Conservation (phyloP, 2,888 invertebrate genomes). For the Hoplodrina ambigua region DNA sequence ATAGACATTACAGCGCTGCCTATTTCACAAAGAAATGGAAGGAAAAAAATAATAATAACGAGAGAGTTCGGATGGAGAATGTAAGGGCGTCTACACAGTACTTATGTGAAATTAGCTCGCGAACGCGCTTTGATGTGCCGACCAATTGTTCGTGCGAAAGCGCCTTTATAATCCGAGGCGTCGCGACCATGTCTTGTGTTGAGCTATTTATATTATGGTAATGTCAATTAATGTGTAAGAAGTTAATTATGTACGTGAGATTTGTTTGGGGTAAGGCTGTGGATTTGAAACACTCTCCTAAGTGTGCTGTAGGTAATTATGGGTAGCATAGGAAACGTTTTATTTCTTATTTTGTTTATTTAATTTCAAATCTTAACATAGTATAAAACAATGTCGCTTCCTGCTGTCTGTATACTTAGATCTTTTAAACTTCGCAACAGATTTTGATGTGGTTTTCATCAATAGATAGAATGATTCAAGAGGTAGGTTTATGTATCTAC, state of each 20-base stretch:
- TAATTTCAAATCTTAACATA: no score
- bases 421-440: no score
- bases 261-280: constrained; percentile 15
- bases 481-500: no score
- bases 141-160: constrained; percentile 85
- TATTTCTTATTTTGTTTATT: no score
- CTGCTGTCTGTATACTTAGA: no score
- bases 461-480: no score
- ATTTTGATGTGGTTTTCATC: no score
- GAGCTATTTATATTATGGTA: constrained; percentile 60
- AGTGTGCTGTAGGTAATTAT: neutral
- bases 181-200: constrained; percentile 68
- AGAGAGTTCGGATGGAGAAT: constrained; percentile 68
- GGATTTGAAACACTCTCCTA: neutral
- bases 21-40: constrained; percentile 85
- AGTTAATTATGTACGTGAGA: constrained; percentile 47
- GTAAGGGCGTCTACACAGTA: constrained; percentile 86
- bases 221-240: constrained; percentile 57
- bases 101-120: constrained; percentile 89
- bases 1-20: constrained; percentile 79
- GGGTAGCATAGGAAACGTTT: neutral
- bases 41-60: constrained; percentile 84
- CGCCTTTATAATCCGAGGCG: constrained; percentile 85
- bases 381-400: no score
- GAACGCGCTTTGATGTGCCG: constrained; percentile 86